A percentile compares a stretch with the other conserved stretches of the same genome.
Evolutionary conservation across 1,140 invertebrate genomes (phyloP).

Genomic region (Leptopilina boulardi): DNA sequence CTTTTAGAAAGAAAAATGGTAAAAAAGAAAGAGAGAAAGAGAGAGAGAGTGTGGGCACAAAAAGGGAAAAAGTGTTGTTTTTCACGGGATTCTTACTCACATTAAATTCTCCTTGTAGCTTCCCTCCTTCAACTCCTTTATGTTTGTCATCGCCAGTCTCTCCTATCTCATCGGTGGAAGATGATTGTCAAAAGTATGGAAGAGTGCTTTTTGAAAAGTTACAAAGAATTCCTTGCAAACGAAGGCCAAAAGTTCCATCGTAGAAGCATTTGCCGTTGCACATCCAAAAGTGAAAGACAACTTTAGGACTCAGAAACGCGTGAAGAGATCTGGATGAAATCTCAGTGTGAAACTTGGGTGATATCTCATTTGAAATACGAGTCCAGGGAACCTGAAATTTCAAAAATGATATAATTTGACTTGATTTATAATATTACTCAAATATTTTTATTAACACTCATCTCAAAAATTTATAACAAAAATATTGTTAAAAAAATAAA

Average conservation of each 20-base stretch:
- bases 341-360: neutral
- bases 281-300: conserved; percentile 33
- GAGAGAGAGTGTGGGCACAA: conserved; percentile 8
- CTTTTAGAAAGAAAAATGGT: conserved; percentile 18
- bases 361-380: neutral
- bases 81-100: conserved; percentile 20
- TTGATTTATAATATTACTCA: neutral
- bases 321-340: conserved; percentile 20
- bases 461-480: too few relatives aligned
- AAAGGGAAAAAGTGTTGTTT: conserved; percentile 21
- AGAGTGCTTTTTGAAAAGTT: conserved; percentile 28
- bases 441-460: neutral
- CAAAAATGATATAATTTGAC: neutral
- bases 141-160: neutral
- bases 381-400: conserved; percentile 7
- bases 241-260: conserved; percentile 10
- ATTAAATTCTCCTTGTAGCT: conserved; percentile 21
- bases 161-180: conserved; percentile 19
- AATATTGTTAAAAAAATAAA: too few relatives aligned
- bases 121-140: conserved; percentile 3
- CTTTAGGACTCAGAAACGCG: neutral
- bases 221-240: neutral
- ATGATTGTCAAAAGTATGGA: conserved; percentile 26
- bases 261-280: conserved; percentile 1
- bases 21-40: neutral